Percentiles rank a stretch among this genome's conserved stretches.
Conservation (phyloP, 2,113 vertebrate species). For the Rhinoderma darwinii region DNA sequence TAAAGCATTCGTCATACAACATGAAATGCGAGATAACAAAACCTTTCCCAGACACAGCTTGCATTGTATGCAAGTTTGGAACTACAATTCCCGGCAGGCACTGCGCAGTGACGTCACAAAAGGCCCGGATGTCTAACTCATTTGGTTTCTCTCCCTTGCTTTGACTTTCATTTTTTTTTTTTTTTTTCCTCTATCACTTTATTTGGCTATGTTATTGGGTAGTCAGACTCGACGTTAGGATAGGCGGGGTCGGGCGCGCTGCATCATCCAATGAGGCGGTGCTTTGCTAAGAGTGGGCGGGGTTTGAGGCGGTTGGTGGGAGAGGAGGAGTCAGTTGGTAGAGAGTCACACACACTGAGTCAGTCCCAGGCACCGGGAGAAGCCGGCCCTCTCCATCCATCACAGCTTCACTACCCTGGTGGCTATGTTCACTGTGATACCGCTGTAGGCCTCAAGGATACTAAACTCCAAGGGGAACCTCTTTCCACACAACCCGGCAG, state of each 20-base stretch:
- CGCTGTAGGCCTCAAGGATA: slow-evolving; percentile 48
- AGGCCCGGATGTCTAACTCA: slow-evolving; percentile 20
- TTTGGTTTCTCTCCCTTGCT: slow-evolving; percentile 23
- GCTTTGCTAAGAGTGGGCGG: slow-evolving; percentile 40
- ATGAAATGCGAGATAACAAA: background rate
- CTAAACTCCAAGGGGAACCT: slow-evolving; percentile 23
- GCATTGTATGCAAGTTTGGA: background rate
- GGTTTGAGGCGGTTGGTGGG: slow-evolving; percentile 39
- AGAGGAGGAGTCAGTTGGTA: slow-evolving; percentile 51
- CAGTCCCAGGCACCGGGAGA: slow-evolving; percentile 53
- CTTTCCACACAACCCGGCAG: background rate
- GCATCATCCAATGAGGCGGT: slow-evolving; percentile 1
- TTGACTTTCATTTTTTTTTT: background rate
- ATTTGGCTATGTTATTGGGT: slow-evolving; percentile 10
- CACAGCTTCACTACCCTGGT: slow-evolving; percentile 27
- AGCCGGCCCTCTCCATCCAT: slow-evolving; percentile 56
- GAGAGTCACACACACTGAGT: slow-evolving; percentile 41
- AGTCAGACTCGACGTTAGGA: background rate
- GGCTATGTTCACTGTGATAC: slow-evolving; percentile 51
- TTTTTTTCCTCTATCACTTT: slow-evolving; percentile 46
- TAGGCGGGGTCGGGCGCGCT: background rate
- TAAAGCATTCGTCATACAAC: too few species aligned
- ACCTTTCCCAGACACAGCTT: background rate
- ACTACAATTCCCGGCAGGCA: slow-evolving; percentile 46
- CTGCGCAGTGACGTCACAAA: background rate